Evolutionary conservation across 2,797 vertebrate genomes (phyloP).

Genomic region (Pangasius mekongensis): DNA sequence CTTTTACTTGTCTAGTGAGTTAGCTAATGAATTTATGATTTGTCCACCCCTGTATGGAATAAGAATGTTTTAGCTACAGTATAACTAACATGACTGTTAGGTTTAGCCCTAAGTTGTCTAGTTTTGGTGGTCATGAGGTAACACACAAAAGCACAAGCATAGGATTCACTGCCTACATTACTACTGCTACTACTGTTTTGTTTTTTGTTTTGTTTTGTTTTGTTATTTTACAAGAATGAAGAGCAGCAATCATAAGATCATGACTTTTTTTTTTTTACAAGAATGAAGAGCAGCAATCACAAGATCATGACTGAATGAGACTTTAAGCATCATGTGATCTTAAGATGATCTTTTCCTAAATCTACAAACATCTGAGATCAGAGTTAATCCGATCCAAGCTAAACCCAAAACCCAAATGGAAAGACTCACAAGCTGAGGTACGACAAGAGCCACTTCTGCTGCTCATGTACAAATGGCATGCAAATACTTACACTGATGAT

Average conservation of each 20-base stretch:
- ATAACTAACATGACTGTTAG: neutral
- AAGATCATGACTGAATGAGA: constrained; percentile 17
- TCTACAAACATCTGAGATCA: constrained; percentile 27
- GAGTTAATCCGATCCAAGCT: constrained; percentile 3
- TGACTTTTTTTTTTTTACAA: constrained; percentile 12
- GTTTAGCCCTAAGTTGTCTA: constrained; percentile 35
- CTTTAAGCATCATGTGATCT: constrained; percentile 31
- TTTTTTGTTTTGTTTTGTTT: neutral
- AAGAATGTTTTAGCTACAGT: constrained; percentile 13
- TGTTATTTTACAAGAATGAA: constrained; percentile 12
- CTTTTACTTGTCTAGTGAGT: neutral
- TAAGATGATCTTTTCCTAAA: constrained; percentile 16
- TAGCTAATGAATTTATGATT: neutral
- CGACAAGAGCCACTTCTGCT: constrained; percentile 7
- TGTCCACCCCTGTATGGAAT: neutral
- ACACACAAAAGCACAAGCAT: constrained; percentile 43
- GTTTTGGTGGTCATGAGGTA: constrained; percentile 45
- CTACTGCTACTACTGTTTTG: constrained; percentile 13
- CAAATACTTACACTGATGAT: constrained; percentile 15
- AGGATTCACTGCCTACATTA: constrained; percentile 40
- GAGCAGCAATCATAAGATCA: constrained; percentile 25
- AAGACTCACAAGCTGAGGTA: neutral
- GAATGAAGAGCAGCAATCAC: constrained; percentile 29
- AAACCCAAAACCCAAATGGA: neutral
- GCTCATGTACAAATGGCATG: constrained; percentile 34